Base-by-base conservation (phyloP, 1,140 invertebrate species). In the Mercenaria mercenaria region DNA sequence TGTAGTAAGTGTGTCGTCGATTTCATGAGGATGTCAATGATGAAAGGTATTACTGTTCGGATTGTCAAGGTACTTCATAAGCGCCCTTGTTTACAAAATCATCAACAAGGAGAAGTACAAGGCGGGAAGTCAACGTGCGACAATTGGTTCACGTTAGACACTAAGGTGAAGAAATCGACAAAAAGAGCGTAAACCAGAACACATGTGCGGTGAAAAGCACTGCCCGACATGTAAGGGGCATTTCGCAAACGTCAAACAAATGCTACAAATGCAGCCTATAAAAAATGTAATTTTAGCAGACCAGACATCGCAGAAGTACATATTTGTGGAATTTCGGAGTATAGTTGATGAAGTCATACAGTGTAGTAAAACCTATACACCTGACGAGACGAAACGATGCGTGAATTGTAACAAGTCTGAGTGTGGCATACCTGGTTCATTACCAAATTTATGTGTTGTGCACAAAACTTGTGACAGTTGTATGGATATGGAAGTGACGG, bases 71-170 rank as follows among this genome's bases (percentile, higher is more conserved):
- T 43, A 18, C 34, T 84, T 69, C 32, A 15, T 20, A 41, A 59
- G 61, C 3, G 8, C 11, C 4, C 2, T 41, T 13, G 37, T 56
- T 39, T 84, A 15, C 26, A 23, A 64, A 3, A n/a, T n/a, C n/a
- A 56, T 23, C 4, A 6, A 23, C 39, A 41, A 59, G n/a, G 39
- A 41, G 20, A 39, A 8, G 39, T 37, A 47, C 2, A 20, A 15
- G 59, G n/a, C 41, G 61, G 61, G n/a, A 64, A 84, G 41, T 84
- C 32, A 3, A 69, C 81, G 1, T 84, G 61, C 37, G 23, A 67
- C 18, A n/a, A 10, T n/a, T 10, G 3, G 2, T 82, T 10, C 23
- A 4, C 50, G 4, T 79, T 50, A 26, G 4, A 50, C 13, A 79
- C 3, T 79, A 15, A 15, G 29, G 23, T 11, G 26, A 56, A 59